phyloP scores from a whole-genome alignment of 2,113 vertebrate genomes.

The mouse (Mus musculus) region GRCm39 chr7:91318501-91319000 shows the following conservation, averaged over 20 bases:
- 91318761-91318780: constrained; percentile 54
- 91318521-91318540: background rate
- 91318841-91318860: background rate
- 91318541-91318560: background rate
- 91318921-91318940: constrained; percentile 20
- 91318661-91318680: constrained; percentile 34
- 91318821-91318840: constrained; percentile 34
- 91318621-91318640: constrained; percentile 15
- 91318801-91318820: constrained; percentile 7
- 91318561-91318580: constrained; percentile 39
- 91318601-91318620: constrained; percentile 17
- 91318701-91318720: constrained; percentile 31
- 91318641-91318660: constrained; percentile 20
- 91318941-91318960: constrained; percentile 27
- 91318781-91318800: constrained; percentile 12
- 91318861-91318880: background rate
- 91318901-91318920: background rate
- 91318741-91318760: background rate
- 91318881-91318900: constrained; percentile 11
- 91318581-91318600: constrained; percentile 4
- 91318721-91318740: constrained; percentile 45
- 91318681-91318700: constrained; percentile 1
- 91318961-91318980: background rate
- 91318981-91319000: background rate
- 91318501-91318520: constrained; percentile 45